Percentiles rank a stretch among this genome's conserved stretches.
Conservation (phyloP, 2,113 vertebrate species). For the Meriones unguiculatus region DNA sequence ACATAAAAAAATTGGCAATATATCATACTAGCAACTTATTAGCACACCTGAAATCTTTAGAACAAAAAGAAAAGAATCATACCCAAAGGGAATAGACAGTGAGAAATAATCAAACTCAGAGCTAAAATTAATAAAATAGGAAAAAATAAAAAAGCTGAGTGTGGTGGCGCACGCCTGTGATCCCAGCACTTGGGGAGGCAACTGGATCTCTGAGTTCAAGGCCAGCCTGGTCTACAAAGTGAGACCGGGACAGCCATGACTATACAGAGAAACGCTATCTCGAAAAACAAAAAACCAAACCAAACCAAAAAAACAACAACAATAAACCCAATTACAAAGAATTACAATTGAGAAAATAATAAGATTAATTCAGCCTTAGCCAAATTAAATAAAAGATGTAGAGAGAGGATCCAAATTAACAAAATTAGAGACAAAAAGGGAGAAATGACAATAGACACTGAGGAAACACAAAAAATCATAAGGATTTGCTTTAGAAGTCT, state of each 20-base stretch:
- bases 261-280: too few relatives aligned
- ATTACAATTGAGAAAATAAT: neutral
- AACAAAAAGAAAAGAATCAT: neutral
- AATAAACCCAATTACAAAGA: neutral
- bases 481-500: neutral
- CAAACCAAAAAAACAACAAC: too few relatives aligned
- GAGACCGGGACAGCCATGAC: too few relatives aligned
- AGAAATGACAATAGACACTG: neutral
- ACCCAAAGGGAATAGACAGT: neutral
- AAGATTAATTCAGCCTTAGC: neutral
- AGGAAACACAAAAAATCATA: neutral
- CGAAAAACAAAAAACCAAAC: too few relatives aligned
- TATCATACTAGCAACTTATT: neutral
- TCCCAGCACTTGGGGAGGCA: too few relatives aligned
- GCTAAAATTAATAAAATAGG: neutral
- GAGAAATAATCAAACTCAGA: neutral
- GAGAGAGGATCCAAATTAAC: neutral
- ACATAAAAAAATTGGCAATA: neutral
- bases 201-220: too few relatives aligned
- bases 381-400: neutral
- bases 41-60: neutral
- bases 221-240: too few relatives aligned
- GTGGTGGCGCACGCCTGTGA: too few relatives aligned
- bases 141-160: neutral
- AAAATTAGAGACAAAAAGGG: neutral